Conservation (phyloP, 2,797 vertebrate species). For the Pyrocephalus nanus region DNA sequence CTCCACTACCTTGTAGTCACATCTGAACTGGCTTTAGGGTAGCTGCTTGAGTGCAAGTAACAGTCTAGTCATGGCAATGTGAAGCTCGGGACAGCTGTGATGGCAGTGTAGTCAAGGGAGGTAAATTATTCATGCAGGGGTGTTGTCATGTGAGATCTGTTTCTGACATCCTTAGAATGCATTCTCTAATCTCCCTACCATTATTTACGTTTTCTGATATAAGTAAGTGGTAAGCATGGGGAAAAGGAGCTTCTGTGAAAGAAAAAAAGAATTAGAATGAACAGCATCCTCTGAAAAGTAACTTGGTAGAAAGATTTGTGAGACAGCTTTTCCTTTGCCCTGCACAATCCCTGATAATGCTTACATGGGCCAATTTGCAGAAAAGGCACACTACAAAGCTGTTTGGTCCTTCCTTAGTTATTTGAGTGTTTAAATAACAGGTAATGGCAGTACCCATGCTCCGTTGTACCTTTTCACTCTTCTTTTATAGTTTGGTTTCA, state of each 20-base stretch:
- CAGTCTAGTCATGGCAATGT: not conserved
- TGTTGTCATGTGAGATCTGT: not conserved
- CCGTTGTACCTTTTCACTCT: rapidly evolving
- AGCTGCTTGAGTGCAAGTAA: not conserved
- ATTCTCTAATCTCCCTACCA: not conserved
- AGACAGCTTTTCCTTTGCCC: not conserved
- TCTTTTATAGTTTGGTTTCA: not conserved
- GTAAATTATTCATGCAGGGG: not conserved
- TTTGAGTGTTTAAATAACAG: not conserved
- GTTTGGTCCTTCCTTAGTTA: not conserved
- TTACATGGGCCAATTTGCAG: not conserved
- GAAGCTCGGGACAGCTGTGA: not conserved
- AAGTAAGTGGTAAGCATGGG: not conserved
- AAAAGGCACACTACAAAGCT: not conserved
- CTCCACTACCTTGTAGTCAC: not conserved
- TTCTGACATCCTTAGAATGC: not conserved
- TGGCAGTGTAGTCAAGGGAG: not conserved
- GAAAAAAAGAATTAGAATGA: not conserved
- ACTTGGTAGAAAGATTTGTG: not conserved
- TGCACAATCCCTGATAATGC: not conserved
- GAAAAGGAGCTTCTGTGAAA: not conserved
- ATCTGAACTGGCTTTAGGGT: not conserved
- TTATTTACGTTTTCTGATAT: not conserved
- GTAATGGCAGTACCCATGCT: not conserved
- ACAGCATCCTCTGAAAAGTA: not conserved